Conservation (phyloP, 1,140 invertebrate genomes). For the Drosophila azteca region DNA sequence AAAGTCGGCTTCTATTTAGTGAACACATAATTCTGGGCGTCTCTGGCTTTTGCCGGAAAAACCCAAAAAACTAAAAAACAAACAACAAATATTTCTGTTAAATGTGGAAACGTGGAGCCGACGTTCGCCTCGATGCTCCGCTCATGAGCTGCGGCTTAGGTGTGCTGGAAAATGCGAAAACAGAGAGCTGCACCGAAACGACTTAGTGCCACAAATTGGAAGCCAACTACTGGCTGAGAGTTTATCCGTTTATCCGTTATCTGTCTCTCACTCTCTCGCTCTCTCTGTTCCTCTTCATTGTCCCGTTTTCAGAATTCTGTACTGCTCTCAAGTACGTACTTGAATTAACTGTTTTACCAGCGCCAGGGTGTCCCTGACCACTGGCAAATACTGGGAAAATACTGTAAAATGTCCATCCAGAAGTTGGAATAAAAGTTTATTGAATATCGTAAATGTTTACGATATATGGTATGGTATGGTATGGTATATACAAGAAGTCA, state of each 20-base stretch:
- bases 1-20: conserved; percentile 17
- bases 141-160: conserved; percentile 51
- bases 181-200: conserved; percentile 2
- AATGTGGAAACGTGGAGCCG: conserved; percentile 14
- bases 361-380: conserved; percentile 41
- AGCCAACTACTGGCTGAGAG: conserved; percentile 40
- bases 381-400: conserved; percentile 15
- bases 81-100: conserved; percentile 37
- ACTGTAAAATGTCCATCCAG: conserved; percentile 41
- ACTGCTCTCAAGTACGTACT: conserved; percentile 43
- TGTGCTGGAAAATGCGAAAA: conserved; percentile 6
- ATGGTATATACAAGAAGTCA: conserved; percentile 52
- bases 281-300: background rate
- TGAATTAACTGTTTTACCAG: conserved; percentile 55
- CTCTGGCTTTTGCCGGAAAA: background rate
- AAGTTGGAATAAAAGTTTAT: conserved; percentile 52
- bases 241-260: conserved; percentile 9
- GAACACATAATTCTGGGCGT: conserved; percentile 4
- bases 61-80: conserved; percentile 19
- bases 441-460: conserved; percentile 73
- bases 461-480: no score
- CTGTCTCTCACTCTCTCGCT: background rate
- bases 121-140: conserved; percentile 19
- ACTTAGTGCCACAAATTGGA: conserved; percentile 20
- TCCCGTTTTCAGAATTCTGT: background rate